phyloP scores from a whole-genome alignment of 2,797 vertebrate genomes.

The Sternarchorhynchus goeldii region DNA sequence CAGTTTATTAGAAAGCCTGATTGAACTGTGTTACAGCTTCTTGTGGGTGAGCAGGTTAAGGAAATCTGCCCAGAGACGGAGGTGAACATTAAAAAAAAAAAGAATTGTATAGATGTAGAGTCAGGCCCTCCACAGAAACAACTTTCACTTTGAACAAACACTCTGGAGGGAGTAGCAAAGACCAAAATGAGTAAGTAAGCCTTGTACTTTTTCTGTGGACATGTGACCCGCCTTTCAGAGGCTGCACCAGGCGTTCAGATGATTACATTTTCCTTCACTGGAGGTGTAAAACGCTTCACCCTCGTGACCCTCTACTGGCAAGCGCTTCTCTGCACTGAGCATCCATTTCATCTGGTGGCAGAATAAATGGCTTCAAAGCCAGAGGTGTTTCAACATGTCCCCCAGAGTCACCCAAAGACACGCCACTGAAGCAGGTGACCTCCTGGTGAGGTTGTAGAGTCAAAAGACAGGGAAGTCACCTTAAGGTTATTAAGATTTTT shows the following conservation, averaged over 20 bases:
- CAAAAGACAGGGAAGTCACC: background rate
- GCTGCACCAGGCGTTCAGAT: background rate
- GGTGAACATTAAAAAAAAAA: constrained; percentile 20
- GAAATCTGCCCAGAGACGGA: constrained; percentile 40
- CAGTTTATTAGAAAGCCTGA: constrained; percentile 82
- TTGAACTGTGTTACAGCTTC: constrained; percentile 81
- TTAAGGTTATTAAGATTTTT: background rate
- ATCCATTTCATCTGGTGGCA: constrained; percentile 18
- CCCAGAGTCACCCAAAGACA: constrained; percentile 33
- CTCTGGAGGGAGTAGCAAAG: constrained; percentile 17
- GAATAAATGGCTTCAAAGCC: constrained; percentile 43
- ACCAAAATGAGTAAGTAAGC: constrained; percentile 37
- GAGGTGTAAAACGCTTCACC: constrained; percentile 35
- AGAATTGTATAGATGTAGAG: constrained; percentile 20
- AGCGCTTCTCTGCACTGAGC: constrained; percentile 49
- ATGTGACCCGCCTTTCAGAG: constrained; percentile 16
- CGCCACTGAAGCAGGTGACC: constrained; percentile 7
- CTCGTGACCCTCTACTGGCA: constrained; percentile 28
- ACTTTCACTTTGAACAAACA: constrained; percentile 21
- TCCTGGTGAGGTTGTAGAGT: constrained; percentile 9
- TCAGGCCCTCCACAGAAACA: constrained; percentile 20
- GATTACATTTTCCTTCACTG: constrained; percentile 3
- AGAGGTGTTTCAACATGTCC: constrained; percentile 31
- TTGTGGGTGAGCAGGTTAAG: constrained; percentile 58
- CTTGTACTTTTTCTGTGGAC: constrained; percentile 24